Evolutionary conservation across 2,888 invertebrate species (phyloP).

Genomic region (Belgica antarctica): DNA sequence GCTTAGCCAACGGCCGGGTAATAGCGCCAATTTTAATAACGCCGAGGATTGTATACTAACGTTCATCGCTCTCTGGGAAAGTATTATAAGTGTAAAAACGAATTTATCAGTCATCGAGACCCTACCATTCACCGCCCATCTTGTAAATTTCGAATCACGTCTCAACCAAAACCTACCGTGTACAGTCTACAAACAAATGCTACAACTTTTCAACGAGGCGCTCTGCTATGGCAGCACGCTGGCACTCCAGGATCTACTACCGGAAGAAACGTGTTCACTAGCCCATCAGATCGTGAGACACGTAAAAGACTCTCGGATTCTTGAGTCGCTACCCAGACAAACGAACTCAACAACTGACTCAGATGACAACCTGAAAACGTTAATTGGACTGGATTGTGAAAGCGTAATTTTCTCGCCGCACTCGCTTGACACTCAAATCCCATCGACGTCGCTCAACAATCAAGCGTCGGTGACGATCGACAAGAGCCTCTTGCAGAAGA

Average conservation of each 20-base stretch:
- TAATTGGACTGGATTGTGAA: conserved; percentile 34
- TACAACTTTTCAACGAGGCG: conserved; percentile 85
- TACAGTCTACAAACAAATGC: conserved; percentile 78
- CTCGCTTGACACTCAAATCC: conserved; percentile 46
- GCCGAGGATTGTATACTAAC: conserved; percentile 73
- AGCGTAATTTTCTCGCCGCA: conserved; percentile 19
- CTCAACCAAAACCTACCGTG: conserved; percentile 71
- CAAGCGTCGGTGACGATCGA: conserved; percentile 58
- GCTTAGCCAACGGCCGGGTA: conserved; percentile 42
- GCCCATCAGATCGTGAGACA: conserved; percentile 83
- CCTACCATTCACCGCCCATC: conserved; percentile 80
- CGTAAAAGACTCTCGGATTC: conserved; percentile 73
- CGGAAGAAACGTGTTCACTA: conserved; percentile 82
- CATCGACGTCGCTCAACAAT: conserved; percentile 53
- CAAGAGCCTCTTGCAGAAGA: conserved; percentile 78
- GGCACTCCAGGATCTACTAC: conserved; percentile 81
- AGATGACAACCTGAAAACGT: conserved; percentile 26
- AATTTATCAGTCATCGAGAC: conserved; percentile 87
- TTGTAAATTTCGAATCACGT: conserved; percentile 75
- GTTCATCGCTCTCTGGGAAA: conserved; percentile 84
- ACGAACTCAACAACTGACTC: background rate
- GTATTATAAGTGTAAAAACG: conserved; percentile 85
- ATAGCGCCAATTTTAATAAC: conserved; percentile 50
- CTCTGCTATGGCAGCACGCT: conserved; percentile 87
- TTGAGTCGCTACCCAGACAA: conserved; percentile 53